A percentile compares a stretch with the other conserved stretches of the same genome.
Conservation (phyloP, 2,888 invertebrate genomes). For the Drosophila histrio region DNA sequence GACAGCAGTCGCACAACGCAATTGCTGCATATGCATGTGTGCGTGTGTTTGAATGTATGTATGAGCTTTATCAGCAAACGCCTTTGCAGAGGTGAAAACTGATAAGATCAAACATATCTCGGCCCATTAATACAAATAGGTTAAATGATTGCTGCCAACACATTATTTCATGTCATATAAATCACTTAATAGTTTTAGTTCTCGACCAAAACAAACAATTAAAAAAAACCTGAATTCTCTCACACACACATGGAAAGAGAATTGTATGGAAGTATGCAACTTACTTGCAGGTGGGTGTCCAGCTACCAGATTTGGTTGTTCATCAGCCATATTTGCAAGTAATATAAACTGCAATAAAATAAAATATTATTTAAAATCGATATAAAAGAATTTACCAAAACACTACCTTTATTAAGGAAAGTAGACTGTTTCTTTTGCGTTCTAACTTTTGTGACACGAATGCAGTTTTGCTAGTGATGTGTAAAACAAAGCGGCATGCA, state of each 20-base stretch:
- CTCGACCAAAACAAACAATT: constrained; percentile 11
- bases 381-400: background rate
- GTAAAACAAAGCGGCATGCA: background rate
- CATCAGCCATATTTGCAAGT: constrained; percentile 84
- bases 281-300: constrained; percentile 97
- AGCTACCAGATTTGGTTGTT: constrained; percentile 90
- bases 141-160: constrained; percentile 28
- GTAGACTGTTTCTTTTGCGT: constrained; percentile 27
- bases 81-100: constrained; percentile 32
- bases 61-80: constrained; percentile 53
- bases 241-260: background rate
- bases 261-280: constrained; percentile 54
- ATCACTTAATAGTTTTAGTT: constrained; percentile 3
- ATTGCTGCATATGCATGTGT: constrained; percentile 5
- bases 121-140: constrained; percentile 25
- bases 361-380: background rate
- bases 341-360: constrained; percentile 20
- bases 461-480: constrained; percentile 60
- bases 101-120: constrained; percentile 50
- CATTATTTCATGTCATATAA: background rate
- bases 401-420: constrained; percentile 29
- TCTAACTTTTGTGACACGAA: constrained; percentile 73
- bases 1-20: constrained; percentile 28
- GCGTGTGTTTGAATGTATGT: background rate
- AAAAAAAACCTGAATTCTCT: background rate